Evolutionary conservation across 64 coral and sea anemone genomes (phyloP).

Genomic region (Actinia tenebrosa): DNA sequence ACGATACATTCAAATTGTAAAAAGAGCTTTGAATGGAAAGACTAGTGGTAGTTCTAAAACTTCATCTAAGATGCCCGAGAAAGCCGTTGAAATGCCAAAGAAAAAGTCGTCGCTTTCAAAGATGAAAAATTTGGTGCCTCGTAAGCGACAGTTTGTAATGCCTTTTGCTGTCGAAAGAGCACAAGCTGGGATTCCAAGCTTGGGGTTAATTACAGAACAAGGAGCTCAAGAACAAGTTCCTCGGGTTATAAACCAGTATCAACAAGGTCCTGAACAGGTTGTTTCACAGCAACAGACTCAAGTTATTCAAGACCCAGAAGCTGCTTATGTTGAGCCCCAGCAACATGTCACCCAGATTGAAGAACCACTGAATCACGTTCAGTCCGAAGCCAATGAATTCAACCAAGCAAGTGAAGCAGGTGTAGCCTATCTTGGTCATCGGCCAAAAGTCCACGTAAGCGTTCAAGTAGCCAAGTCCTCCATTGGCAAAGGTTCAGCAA

Average conservation of each 20-base stretch:
- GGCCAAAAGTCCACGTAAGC: conserved; percentile 26
- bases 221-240: neutral
- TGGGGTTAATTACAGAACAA: neutral
- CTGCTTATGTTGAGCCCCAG: neutral
- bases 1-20: neutral
- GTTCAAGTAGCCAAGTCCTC: conserved; percentile 37
- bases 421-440: neutral
- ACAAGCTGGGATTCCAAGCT: neutral
- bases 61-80: no score
- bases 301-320: neutral
- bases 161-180: neutral
- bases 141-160: conserved; percentile 12
- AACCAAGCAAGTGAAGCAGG: neutral
- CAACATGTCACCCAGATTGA: neutral
- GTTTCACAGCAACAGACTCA: neutral
- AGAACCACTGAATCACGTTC: neutral
- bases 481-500: conserved; percentile 15
- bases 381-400: neutral
- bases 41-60: neutral
- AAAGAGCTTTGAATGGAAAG: neutral
- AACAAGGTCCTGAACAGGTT: neutral
- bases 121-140: neutral
- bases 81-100: neutral
- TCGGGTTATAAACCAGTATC: neutral
- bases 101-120: neutral